A percentile compares a stretch with the other conserved stretches of the same genome.
phyloP scores from a whole-genome alignment of 64 coral and sea anemone species.

The Catalaphyllia jardinei region DNA sequence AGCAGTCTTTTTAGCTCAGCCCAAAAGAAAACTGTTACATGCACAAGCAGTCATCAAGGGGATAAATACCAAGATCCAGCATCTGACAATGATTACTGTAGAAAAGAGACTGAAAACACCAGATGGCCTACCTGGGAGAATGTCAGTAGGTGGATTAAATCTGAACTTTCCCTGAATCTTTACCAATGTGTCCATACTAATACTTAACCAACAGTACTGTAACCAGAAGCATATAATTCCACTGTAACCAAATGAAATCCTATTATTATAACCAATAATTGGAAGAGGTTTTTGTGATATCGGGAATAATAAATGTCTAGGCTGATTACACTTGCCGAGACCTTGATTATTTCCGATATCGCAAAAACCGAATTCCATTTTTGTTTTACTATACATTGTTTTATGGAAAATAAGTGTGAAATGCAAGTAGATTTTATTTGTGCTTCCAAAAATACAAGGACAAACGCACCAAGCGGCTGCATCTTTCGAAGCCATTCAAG shows the following conservation, averaged over 20 bases:
- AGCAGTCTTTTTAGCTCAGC: slow-evolving; percentile 2
- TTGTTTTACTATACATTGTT: too few species aligned
- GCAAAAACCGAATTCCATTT: too few species aligned
- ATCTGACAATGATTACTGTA: background rate
- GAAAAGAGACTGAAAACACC: background rate
- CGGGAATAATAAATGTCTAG: too few species aligned
- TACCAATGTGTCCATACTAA: slow-evolving; percentile 4
- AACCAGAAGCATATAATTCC: background rate
- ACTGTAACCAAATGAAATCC: background rate
- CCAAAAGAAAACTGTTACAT: background rate
- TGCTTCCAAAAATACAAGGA: too few species aligned
- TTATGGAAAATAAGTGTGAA: too few species aligned
- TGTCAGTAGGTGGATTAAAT: slow-evolving; percentile 18
- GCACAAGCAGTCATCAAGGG: background rate
- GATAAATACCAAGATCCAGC: background rate
- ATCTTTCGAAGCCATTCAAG: too few species aligned
- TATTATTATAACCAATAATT: too few species aligned
- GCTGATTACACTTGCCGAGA: too few species aligned
- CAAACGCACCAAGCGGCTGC: too few species aligned
- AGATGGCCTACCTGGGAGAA: background rate
- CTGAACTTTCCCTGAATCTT: slow-evolving; percentile 47
- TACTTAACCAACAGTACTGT: background rate
- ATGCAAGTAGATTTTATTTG: too few species aligned
- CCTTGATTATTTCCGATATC: too few species aligned
- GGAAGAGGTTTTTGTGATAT: too few species aligned